Percentiles rank a stretch among this genome's conserved stretches.
phyloP scores from a whole-genome alignment of 1,140 invertebrate genomes.

The Drosophila sucinea region DNA sequence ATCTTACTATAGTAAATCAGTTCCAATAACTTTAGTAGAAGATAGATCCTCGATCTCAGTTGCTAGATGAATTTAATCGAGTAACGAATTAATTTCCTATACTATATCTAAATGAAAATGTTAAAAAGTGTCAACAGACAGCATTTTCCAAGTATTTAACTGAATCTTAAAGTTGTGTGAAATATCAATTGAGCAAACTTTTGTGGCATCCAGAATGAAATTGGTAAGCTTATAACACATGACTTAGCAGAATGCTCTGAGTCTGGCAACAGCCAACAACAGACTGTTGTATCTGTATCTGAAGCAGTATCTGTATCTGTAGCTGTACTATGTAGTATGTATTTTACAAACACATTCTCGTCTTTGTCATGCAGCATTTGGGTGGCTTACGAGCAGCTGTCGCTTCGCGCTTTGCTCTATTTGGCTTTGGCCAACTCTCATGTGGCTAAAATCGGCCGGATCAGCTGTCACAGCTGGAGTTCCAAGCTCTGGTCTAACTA shows the following conservation, averaged over 20 bases:
- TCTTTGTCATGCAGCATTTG: background rate
- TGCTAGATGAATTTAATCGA: no score
- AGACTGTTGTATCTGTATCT: background rate
- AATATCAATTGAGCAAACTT: background rate
- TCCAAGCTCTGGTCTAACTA: background rate
- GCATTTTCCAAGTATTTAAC: background rate
- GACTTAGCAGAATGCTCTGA: background rate
- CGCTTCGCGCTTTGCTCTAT: slow-evolving; percentile 9
- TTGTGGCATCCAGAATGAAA: background rate
- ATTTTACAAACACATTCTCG: background rate
- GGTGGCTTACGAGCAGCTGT: slow-evolving; percentile 8
- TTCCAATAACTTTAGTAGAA: no score
- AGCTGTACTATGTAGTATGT: background rate
- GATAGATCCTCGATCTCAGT: no score
- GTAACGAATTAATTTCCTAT: no score
- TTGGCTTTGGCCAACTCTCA: slow-evolving; percentile 9
- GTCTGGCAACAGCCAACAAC: background rate
- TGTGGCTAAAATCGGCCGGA: slow-evolving; percentile 8
- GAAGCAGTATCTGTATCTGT: background rate
- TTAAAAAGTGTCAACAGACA: no score
- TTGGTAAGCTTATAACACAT: slow-evolving; percentile 4
- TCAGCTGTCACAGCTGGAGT: slow-evolving; percentile 11
- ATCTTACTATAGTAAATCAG: no score
- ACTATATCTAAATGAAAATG: no score
- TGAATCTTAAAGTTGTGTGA: background rate